Conservation (phyloP, 2,888 invertebrate species). For the Scaptomyza parva region DNA sequence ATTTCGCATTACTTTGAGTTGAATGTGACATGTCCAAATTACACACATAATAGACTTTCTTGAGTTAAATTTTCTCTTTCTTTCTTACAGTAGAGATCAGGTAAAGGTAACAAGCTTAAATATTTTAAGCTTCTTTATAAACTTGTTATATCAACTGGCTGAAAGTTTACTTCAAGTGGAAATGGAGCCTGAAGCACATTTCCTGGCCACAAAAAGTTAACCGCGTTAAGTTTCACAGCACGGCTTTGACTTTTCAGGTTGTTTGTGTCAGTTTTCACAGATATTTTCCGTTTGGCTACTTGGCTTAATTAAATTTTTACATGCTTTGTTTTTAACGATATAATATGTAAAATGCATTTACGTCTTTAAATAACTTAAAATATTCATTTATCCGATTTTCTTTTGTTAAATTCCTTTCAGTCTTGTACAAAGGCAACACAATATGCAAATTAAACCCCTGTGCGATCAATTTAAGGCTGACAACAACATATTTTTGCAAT, state of each 20-base stretch:
- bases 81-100: background rate
- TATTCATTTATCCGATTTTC: conserved; percentile 3
- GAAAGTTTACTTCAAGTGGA: conserved; percentile 1
- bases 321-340: conserved; percentile 6
- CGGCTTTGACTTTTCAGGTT: background rate
- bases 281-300: conserved; percentile 10
- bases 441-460: conserved; percentile 9
- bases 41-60: conserved; percentile 9
- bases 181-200: conserved; percentile 2
- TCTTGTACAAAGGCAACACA: conserved; percentile 17
- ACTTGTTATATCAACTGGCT: conserved; percentile 5
- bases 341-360: conserved; percentile 5
- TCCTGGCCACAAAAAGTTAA: conserved; percentile 35
- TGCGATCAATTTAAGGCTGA: conserved; percentile 12
- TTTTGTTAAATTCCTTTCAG: conserved; percentile 9
- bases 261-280: background rate
- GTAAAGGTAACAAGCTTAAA: background rate
- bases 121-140: conserved; percentile 9
- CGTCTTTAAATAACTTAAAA: background rate
- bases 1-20: conserved; percentile 31
- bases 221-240: conserved; percentile 37
- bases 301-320: conserved; percentile 8
- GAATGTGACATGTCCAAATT: conserved; percentile 28
- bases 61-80: background rate
- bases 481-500: conserved; percentile 36